These are phyloP conservation scores for Brachyrhaphis roseni DNA, from an alignment of 2,797 vertebrate genomes.

Conservation along the genomic window DNA sequence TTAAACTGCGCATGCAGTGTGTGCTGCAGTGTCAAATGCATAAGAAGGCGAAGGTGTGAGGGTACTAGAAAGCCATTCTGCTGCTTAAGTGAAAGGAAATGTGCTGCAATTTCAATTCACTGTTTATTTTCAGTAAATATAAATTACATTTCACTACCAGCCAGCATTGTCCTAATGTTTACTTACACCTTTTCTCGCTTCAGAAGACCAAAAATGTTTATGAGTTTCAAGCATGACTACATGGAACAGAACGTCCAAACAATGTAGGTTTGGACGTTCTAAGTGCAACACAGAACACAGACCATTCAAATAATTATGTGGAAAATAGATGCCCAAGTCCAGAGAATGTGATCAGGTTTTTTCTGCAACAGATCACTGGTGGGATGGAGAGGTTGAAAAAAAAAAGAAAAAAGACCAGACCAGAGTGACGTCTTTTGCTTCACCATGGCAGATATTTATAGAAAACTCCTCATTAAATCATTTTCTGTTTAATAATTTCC, in stretches of 20 bases:
- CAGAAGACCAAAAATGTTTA: background rate
- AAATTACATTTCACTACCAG: background rate
- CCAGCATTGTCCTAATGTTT: background rate
- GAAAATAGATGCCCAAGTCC: constrained; percentile 39
- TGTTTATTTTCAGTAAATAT: background rate
- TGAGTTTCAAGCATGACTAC: background rate
- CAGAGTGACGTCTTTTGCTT: constrained; percentile 23
- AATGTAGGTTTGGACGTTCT: no score
- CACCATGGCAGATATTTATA: constrained; percentile 7
- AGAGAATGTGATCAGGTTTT: constrained; percentile 16
- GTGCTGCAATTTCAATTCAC: background rate
- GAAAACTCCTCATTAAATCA: constrained; percentile 11
- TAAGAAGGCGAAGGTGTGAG: background rate
- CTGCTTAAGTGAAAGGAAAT: background rate
- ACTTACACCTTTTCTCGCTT: background rate
- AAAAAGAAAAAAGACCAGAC: background rate
- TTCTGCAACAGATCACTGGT: background rate
- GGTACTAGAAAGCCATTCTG: background rate
- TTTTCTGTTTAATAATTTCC: constrained; percentile 8
- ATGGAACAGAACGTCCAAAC: background rate
- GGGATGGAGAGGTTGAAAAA: no score
- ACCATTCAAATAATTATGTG: constrained; percentile 2
- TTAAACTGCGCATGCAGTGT: background rate
- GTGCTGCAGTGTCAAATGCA: background rate
- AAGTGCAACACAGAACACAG: background rate